phyloP scores from a whole-genome alignment of 2,797 vertebrate genomes.

The Denticeps clupeoides region DNA sequence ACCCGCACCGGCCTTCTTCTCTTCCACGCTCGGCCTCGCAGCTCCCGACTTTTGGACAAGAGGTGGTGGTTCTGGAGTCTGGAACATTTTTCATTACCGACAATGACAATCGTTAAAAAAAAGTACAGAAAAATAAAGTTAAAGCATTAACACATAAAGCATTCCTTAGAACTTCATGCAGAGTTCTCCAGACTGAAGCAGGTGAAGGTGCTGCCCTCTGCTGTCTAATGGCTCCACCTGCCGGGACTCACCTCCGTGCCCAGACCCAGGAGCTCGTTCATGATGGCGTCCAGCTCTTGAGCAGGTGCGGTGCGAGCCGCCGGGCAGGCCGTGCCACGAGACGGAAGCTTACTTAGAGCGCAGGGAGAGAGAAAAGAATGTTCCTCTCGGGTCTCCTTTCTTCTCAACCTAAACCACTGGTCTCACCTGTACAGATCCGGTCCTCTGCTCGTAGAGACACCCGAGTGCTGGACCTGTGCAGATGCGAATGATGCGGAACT shows the following conservation, averaged over 20 bases:
- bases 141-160: too few relatives aligned
- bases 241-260: constrained; percentile 40
- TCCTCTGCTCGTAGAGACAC: too few relatives aligned
- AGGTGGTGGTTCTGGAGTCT: constrained; percentile 6
- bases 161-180: too few relatives aligned
- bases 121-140: too few relatives aligned
- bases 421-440: too few relatives aligned
- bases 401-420: too few relatives aligned
- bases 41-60: not conserved
- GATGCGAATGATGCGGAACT: not conserved
- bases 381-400: too few relatives aligned
- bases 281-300: constrained; percentile 53
- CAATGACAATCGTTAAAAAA: not conserved
- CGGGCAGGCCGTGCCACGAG: constrained; percentile 30
- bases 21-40: not conserved
- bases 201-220: constrained; percentile 45
- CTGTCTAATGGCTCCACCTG: constrained; percentile 18
- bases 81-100: not conserved
- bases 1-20: constrained; percentile 2
- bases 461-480: too few relatives aligned
- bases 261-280: constrained; percentile 50
- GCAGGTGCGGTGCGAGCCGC: constrained; percentile 40
- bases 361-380: not conserved
- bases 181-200: too few relatives aligned
- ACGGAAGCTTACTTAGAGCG: constrained; percentile 40